Evolutionary conservation across 2,797 vertebrate genomes (phyloP), one percentile per base, ranked within the genome.

Genomic region (Sebastes melanostomus): DNA sequence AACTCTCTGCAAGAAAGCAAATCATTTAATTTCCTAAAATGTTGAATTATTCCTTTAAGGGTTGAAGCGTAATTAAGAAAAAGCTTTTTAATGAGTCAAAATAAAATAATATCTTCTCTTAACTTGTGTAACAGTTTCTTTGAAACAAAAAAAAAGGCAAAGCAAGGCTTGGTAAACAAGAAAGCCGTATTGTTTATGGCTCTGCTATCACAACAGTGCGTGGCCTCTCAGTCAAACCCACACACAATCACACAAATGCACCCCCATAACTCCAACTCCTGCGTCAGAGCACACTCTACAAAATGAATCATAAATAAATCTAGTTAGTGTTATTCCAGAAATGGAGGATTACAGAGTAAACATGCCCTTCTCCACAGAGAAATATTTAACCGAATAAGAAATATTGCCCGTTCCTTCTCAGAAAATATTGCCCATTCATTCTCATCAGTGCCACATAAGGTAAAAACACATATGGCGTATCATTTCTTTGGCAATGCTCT

Each of bases 271-370:
- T 85, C 80, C 72, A 84, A 79, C 80, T 87, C 78, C 81, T 63
- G 73, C 65, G 42, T 75, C 86, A 80, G 78, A 69, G 66, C 54
- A 36, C 83, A 88, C 88, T 88, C 80, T 67, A 42, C 88, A 50
- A 83, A 91, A 90, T 88, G 60, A 91, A 91, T 77, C 79, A 52
- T 70, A 85, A 85, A 89, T 87, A 86, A 72, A 89, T 88, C 81
- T 81, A 65, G 63, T 68, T 50, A 70, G 59, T 84, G 70, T 87
- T 88, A 87, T 89, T 89, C 38, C 80, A 86, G 73, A 87, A 88
- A 88, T 60, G 75, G 66, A 81, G 67, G 75, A 84, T 86, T 80
- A 76, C 52, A 81, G 80, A 85, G 74, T 76, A 76, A 85, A 80
- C 66, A 80, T 66, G 72, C 29, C 52, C 32, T 8, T 78, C 80